Evolutionary conservation across 2,113 vertebrate species (phyloP), one percentile per base, ranked within the genome.

Genomic region (Columbina picui): DNA sequence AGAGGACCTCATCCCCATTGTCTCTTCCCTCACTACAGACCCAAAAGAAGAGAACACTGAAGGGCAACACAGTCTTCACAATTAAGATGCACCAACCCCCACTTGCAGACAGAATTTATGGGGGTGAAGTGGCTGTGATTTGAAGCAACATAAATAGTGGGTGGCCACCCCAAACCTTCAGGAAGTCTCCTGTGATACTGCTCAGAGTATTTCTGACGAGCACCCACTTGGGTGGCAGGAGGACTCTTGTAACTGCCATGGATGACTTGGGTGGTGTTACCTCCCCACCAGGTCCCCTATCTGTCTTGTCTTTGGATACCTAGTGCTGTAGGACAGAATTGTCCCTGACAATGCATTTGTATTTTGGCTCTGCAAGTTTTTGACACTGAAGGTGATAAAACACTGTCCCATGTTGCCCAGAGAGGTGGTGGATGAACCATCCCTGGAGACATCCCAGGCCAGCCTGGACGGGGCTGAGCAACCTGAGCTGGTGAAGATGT

Each of bases 1-100:
- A 59, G 36, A 90, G 17, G 15, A 45, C 36, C 32, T 81, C 29
- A 75, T 56, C 50, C 43, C 45, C 2, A 0, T 14, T 34, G 2
- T 39, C 16, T 68, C 17, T 39, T 41, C 75, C 52, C 17, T 68
- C 36, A 4, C 9, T 53, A 16, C 23, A 67, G 11, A 70, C 50
- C 14, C 38, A 45, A 38, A 64, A 43, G 13, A 43, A 23, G 32
- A 60, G 71, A 88, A 12, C 19, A 45, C 22, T 49, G 69, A 80
- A 87, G 14, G 23, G 25, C 41, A 43, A 6, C 7, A 2, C 30
- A 12, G 9, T 43, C 38, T 19, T 70, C 56, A 27, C 14, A 18
- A 0, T 26, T 6, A 9, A 10, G 50, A 10, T 20, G 34, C 20
- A 22, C 4, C 38, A 76, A 10, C 9, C 41, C 7, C 4, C 3